These are phyloP conservation scores for Drymonia ruficornis DNA, from an alignment of 2,888 invertebrate species.

Conservation along the genomic window DNA sequence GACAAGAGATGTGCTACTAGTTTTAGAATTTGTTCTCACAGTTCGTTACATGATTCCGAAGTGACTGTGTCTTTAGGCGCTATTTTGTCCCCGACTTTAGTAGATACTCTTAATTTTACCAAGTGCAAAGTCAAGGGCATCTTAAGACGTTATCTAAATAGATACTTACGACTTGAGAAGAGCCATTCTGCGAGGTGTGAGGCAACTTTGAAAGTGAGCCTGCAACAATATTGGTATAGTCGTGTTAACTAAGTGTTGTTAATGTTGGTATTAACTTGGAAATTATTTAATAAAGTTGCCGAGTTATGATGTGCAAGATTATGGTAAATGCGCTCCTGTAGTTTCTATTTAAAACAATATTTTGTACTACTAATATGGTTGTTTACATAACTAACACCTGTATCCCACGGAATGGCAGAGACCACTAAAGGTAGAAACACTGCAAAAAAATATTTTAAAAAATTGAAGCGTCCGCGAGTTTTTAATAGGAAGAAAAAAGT, in stretches of 20 bases:
- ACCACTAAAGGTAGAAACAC: too few species aligned
- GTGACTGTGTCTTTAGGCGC: too few species aligned
- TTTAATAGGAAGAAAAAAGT: neutral
- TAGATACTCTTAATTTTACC: neutral
- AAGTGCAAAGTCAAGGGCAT: neutral
- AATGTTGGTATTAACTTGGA: slow-evolving; percentile 7
- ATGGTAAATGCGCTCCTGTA: neutral
- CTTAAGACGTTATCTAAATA: neutral
- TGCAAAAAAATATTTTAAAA: neutral
- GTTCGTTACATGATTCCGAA: too few species aligned
- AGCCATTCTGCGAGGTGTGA: neutral
- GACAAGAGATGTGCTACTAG: too few species aligned
- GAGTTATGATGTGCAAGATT: neutral
- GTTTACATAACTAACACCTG: too few species aligned
- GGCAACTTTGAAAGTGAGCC: neutral
- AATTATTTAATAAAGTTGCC: slow-evolving; percentile 13
- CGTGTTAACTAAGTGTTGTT: slow-evolving; percentile 3
- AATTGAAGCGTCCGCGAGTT: neutral
- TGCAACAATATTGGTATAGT: slow-evolving; percentile 21
- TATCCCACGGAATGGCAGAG: too few species aligned
- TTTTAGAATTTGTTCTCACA: too few species aligned
- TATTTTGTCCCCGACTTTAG: too few species aligned
- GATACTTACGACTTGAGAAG: neutral
- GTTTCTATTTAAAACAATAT: neutral
- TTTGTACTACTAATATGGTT: too few species aligned